Percentiles rank a stretch among this genome's conserved stretches.
These are phyloP conservation scores for Thecophora atra DNA, from an alignment of 2,888 invertebrate species.

Conservation along the genomic window DNA sequence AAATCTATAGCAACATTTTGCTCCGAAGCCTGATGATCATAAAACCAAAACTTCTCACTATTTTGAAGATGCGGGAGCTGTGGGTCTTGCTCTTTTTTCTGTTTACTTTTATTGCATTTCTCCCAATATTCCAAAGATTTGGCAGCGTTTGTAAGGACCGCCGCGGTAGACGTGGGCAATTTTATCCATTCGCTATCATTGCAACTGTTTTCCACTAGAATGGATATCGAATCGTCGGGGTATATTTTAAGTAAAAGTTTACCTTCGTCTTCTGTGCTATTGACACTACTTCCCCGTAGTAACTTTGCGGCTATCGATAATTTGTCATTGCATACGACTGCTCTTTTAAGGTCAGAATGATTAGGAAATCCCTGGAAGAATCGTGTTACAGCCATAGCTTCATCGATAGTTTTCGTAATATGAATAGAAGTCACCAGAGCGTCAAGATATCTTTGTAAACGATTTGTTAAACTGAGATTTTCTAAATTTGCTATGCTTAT, in stretches of 20 bases:
- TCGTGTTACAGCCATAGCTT: slow-evolving; percentile 23
- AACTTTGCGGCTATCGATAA: slow-evolving; percentile 2
- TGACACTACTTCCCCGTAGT: not conserved
- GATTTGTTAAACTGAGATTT: slow-evolving; percentile 14
- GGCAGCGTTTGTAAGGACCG: slow-evolving; percentile 27
- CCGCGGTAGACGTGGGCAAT: slow-evolving; percentile 21
- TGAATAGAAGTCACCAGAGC: slow-evolving; percentile 18
- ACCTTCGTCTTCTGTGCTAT: not conserved
- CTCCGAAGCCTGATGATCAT: not conserved
- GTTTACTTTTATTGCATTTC: not conserved
- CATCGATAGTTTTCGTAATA: slow-evolving; percentile 26
- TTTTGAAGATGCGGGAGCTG: not conserved
- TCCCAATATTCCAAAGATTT: slow-evolving; percentile 20
- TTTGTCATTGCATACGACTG: not conserved
- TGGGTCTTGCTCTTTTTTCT: not conserved
- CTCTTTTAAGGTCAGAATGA: not conserved
- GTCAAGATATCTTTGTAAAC: slow-evolving; percentile 32
- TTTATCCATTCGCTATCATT: slow-evolving; percentile 31
- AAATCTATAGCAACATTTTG: not conserved
- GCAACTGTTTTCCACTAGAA: slow-evolving; percentile 34
- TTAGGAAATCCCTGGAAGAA: slow-evolving; percentile 16
- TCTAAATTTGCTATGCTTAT: slow-evolving; percentile 32
- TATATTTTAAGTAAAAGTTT: slow-evolving; percentile 34
- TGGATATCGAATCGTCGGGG: slow-evolving; percentile 38
- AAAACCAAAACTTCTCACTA: not conserved